Base-by-base conservation (phyloP, 2,797 vertebrate species). In the Crax fasciolata region DNA sequence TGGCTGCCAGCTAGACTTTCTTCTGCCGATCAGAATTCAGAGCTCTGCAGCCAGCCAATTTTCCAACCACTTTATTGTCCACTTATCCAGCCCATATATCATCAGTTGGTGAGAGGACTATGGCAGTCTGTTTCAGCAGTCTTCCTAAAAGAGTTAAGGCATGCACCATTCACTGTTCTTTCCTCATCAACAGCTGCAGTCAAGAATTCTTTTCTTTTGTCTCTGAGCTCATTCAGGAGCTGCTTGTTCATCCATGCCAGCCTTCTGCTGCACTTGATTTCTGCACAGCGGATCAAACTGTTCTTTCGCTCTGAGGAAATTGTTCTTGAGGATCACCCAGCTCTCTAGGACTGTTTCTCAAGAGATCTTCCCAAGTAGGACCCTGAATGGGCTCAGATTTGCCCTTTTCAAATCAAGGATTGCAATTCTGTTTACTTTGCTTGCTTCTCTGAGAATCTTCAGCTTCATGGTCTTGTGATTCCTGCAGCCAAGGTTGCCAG, bases 401-500 rank as follows among this genome's bases (percentile, higher is more conserved):
- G 17, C 32, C 81, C 38, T 63, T 51, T 25, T 27, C 24, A 54
- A 55, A 18, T 24, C 32, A 0, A 1, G 13, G 52, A 24, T 8
- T 65, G 25, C n/a, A 54, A 77, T 58, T 80, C 30, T 19, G 4
- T 67, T 70, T 63, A 25, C 77, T 13, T 77, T n/a, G 4, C 48
- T 81, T 32, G 2, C 28, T 66, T 19, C 11, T 49, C 38, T 35
- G 46, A 10, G 21, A 3, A 51, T 18, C 68, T 61, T 73, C 84
- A 65, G 0, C 24, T 70, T 51, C 30, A n/a, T n/a, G 13, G 6
- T 12, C 48, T 28, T 3, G 0, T 3, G 46, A 23, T 13, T 21
- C 21, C 23, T 18, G 39, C 30, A 75, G 44, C n/a, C 59, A 32
- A 11, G 14, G 38, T 18, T 48, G 32, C 9, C 25, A 23, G 38